Conservation (phyloP, 2,888 invertebrate species). For the Melieria picta region DNA sequence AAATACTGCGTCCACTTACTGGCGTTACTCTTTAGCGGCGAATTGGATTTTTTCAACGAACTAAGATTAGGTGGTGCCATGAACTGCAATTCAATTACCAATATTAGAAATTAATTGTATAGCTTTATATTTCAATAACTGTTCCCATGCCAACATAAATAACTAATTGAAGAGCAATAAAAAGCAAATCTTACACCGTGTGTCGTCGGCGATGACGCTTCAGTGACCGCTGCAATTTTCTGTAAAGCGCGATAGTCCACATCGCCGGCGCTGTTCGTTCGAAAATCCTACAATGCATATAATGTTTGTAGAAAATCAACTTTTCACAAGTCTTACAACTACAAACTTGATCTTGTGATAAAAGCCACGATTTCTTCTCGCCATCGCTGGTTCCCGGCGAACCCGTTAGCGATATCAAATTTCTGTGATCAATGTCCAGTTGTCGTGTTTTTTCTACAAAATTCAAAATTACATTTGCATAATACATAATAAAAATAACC, state of each 20-base stretch:
- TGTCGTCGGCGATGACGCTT: not conserved
- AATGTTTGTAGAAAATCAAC: slow-evolving; percentile 1
- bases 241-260: slow-evolving; percentile 56
- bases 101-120: slow-evolving; percentile 10
- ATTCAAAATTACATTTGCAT: not conserved
- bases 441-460: slow-evolving; percentile 60
- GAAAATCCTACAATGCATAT: slow-evolving; percentile 53
- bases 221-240: slow-evolving; percentile 29
- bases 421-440: slow-evolving; percentile 83
- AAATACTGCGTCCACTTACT: slow-evolving; percentile 48
- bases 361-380: slow-evolving; percentile 49
- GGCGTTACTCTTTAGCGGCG: slow-evolving; percentile 57
- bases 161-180: not conserved
- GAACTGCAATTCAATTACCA: slow-evolving; percentile 27
- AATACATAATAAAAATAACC: not conserved
- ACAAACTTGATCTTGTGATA: slow-evolving; percentile 43
- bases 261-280: slow-evolving; percentile 49
- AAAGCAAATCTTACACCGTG: slow-evolving; percentile 23
- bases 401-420: slow-evolving; percentile 84
- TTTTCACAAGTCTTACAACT: not conserved
- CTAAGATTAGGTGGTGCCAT: slow-evolving; percentile 51
- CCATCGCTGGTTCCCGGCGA: slow-evolving; percentile 68
- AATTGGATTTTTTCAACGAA: slow-evolving; percentile 37
- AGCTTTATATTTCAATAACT: not conserved
- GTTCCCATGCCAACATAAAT: not conserved